A percentile compares a stretch with the other conserved stretches of the same genome.
These are phyloP conservation scores for Tringa solitaria DNA, from an alignment of 2,113 vertebrate species.

Conservation along the genomic window DNA sequence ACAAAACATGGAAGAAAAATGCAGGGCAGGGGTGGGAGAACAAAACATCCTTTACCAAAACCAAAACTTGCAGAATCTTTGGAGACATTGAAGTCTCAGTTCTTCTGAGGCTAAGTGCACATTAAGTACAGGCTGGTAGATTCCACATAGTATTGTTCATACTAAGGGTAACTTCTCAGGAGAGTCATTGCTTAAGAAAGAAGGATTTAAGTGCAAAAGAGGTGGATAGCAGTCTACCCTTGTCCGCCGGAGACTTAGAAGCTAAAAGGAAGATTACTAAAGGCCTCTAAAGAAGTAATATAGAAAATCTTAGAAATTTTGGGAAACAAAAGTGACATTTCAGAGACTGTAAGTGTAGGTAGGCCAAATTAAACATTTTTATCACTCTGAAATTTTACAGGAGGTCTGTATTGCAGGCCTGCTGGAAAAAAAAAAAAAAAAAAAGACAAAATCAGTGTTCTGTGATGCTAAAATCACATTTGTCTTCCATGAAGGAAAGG, in stretches of 20 bases:
- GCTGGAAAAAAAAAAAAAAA: not conserved
- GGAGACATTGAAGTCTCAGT: not conserved
- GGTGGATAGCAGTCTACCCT: not conserved
- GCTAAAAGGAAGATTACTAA: not conserved
- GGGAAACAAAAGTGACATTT: not conserved
- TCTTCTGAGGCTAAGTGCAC: not conserved
- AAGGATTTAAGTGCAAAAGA: not conserved
- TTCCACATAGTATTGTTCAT: fast-evolving
- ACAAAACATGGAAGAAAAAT: not conserved
- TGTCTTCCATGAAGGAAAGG: not conserved
- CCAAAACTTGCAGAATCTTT: not conserved
- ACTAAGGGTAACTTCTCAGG: not conserved
- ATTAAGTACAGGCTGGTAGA: not conserved
- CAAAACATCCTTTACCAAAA: not conserved
- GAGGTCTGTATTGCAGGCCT: not conserved
- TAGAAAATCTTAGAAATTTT: not conserved
- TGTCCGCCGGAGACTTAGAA: not conserved
- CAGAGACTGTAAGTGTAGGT: not conserved
- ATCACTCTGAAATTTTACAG: not conserved
- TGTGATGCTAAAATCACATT: not conserved
- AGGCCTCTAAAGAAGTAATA: not conserved
- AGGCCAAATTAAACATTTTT: not conserved
- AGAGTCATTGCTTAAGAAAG: not conserved
- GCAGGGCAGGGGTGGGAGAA: not conserved
- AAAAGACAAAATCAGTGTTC: not conserved